Conservation (phyloP, 1,140 invertebrate genomes). For the Macrocentrus cingulum region DNA sequence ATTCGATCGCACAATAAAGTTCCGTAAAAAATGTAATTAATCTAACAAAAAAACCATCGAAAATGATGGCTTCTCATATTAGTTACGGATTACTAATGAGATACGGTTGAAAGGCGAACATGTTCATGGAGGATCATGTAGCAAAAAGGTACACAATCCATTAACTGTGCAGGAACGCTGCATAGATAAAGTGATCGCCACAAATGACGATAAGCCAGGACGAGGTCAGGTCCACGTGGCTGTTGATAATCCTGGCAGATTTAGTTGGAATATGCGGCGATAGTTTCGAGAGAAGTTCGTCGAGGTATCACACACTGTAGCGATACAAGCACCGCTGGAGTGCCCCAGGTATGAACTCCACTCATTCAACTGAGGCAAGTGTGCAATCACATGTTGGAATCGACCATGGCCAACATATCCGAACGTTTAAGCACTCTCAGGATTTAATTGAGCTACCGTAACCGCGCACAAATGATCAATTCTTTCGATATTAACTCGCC, state of each 20-base stretch:
- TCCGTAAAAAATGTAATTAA: too few relatives aligned
- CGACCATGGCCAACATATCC: not conserved
- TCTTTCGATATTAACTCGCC: not conserved
- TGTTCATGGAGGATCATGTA: too few relatives aligned
- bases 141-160: not conserved
- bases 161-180: not conserved
- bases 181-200: not conserved
- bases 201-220: not conserved
- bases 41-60: too few relatives aligned
- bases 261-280: not conserved
- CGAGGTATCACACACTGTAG: not conserved
- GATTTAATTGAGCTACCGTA: not conserved
- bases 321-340: not conserved
- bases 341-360: not conserved
- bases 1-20: too few relatives aligned
- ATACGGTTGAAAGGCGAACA: too few relatives aligned
- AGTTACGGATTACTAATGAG: too few relatives aligned
- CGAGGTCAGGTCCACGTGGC: not conserved
- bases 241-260: not conserved
- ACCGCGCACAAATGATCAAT: not conserved
- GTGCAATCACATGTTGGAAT: slow-evolving; percentile 3
- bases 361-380: not conserved
- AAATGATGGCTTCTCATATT: too few relatives aligned
- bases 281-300: not conserved
- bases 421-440: not conserved